Evolutionary conservation across 2,888 invertebrate species (phyloP).

Genomic region (Leptinotarsa haldemani): DNA sequence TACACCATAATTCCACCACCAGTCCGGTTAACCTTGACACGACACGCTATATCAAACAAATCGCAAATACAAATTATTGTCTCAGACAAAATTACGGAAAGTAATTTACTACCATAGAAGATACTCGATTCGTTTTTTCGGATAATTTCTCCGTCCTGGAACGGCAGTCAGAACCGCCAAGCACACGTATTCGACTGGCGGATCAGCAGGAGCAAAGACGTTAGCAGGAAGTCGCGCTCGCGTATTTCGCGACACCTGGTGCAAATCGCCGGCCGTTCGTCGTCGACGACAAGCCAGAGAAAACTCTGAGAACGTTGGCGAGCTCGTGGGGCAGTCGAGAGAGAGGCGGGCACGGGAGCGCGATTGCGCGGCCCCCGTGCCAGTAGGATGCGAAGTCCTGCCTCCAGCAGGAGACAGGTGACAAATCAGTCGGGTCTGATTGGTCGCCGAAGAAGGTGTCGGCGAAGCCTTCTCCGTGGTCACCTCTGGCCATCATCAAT

Average conservation of each 20-base stretch:
- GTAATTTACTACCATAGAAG: too few species aligned
- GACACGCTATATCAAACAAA: constrained; percentile 2
- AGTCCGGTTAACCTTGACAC: constrained; percentile 37
- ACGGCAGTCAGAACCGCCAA: too few species aligned
- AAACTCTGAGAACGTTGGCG: constrained; percentile 1
- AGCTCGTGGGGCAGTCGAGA: constrained; percentile 50
- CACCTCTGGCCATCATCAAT: constrained; percentile 56
- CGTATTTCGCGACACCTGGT: constrained; percentile 11
- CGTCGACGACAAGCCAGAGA: constrained; percentile 36
- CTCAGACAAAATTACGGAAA: neutral
- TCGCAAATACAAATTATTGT: neutral
- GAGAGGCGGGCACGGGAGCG: constrained; percentile 59
- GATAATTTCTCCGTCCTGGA: too few species aligned
- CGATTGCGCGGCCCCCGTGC: constrained; percentile 61
- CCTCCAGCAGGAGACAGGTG: constrained; percentile 62
- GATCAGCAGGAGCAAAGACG: neutral
- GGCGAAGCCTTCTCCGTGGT: constrained; percentile 59
- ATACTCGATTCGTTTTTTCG: too few species aligned
- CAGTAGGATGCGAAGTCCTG: constrained; percentile 63
- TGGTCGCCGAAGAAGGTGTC: constrained; percentile 59
- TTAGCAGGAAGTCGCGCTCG: constrained; percentile 8
- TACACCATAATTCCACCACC: constrained; percentile 35
- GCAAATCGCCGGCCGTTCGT: constrained; percentile 40
- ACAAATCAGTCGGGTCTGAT: constrained; percentile 62
- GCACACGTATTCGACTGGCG: constrained; percentile 5